These are phyloP conservation scores for Coreoperca whiteheadi DNA, from an alignment of 2,113 vertebrate genomes.

Conservation along the genomic window DNA sequence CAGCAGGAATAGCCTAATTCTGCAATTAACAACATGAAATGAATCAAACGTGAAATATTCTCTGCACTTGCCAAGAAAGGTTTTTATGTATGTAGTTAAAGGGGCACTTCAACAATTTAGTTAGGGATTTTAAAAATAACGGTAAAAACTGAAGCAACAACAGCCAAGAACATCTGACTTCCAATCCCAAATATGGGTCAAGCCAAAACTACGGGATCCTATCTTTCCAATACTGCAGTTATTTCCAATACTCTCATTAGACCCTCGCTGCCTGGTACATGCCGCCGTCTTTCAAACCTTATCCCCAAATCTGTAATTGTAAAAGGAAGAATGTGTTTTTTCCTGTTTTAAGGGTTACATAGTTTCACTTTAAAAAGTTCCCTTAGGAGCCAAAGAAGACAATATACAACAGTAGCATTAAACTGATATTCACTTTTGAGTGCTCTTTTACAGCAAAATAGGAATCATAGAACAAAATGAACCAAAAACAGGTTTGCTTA, in stretches of 20 bases:
- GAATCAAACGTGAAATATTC: neutral
- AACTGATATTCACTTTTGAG: neutral
- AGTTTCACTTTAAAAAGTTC: neutral
- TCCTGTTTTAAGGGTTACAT: neutral
- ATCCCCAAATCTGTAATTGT: neutral
- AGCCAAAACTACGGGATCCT: neutral
- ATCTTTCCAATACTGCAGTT: no score
- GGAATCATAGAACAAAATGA: neutral
- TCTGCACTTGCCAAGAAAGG: neutral
- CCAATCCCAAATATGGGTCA: no score
- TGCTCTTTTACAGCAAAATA: neutral
- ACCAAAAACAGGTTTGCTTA: neutral
- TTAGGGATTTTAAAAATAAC: neutral
- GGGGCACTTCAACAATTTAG: neutral
- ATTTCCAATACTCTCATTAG: no score
- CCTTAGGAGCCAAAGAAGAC: neutral
- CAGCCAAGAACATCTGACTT: neutral
- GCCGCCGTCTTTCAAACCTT: no score
- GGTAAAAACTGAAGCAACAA: neutral
- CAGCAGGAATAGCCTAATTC: neutral
- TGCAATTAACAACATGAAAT: neutral
- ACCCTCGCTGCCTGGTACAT: no score
- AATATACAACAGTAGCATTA: neutral
- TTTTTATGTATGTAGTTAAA: conserved; percentile 4
- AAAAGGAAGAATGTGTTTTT: neutral